phyloP scores from a whole-genome alignment of 2,797 vertebrate genomes.

The Micromesistius poutassou region DNA sequence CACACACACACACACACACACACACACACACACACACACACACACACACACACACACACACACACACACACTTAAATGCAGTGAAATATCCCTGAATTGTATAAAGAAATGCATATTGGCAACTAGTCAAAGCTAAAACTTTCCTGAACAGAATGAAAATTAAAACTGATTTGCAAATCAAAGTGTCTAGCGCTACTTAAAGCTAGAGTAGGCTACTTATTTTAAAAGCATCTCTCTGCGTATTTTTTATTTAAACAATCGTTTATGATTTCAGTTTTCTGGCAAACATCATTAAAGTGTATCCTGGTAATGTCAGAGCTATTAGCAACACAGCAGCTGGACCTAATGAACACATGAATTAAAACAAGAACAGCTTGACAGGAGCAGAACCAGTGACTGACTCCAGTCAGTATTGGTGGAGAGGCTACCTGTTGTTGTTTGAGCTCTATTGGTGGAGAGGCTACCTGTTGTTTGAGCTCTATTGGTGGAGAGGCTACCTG shows the following conservation, averaged over 20 bases:
- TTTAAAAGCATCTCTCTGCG: too few species aligned
- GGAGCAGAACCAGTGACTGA: neutral
- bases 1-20: conserved; percentile 14
- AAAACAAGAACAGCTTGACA: neutral
- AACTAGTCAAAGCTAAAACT: neutral
- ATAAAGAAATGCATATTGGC: neutral
- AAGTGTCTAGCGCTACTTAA: neutral
- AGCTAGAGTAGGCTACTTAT: too few species aligned
- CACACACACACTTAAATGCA: neutral
- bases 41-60: neutral
- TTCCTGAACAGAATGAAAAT: neutral
- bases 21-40: too few species aligned
- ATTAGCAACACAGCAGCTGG: neutral
- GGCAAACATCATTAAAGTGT: neutral
- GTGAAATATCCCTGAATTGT: neutral
- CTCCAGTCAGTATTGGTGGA: too few species aligned
- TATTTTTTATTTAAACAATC: too few species aligned
- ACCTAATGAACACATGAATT: neutral
- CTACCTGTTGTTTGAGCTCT: too few species aligned
- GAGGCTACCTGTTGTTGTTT: too few species aligned
- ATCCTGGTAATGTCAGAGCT: neutral
- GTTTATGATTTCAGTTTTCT: too few species aligned
- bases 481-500: too few species aligned
- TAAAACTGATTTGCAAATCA: neutral
- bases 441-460: too few species aligned